A percentile compares a stretch with the other conserved stretches of the same genome.
Conservation (phyloP, 2,797 vertebrate genomes). For the Neopelma chrysocephalum region DNA sequence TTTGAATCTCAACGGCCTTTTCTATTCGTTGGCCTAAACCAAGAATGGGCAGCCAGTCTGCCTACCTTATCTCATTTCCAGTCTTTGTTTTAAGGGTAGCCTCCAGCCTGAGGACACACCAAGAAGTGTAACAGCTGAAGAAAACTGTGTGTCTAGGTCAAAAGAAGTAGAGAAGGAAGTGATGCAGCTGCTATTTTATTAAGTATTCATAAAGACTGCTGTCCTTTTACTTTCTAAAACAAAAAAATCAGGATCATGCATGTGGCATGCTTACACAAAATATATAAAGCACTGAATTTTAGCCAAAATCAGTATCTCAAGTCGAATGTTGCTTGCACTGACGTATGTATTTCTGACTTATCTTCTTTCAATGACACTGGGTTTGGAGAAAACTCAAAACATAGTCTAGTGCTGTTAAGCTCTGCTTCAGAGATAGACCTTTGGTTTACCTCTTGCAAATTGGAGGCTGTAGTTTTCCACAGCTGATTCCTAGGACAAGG, state of each 20-base stretch:
- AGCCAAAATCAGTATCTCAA: not conserved
- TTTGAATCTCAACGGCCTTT: not conserved
- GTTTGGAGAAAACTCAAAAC: not conserved
- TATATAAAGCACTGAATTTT: not conserved
- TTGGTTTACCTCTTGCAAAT: not conserved
- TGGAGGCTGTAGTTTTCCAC: not conserved
- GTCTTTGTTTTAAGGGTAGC: not conserved
- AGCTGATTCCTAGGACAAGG: not conserved
- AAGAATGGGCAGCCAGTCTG: not conserved
- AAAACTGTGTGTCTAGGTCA: not conserved
- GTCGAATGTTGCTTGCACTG: not conserved
- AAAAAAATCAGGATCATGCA: not conserved
- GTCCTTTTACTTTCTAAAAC: not conserved
- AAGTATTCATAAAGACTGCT: not conserved
- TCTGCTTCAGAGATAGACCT: not conserved
- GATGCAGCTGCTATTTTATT: not conserved
- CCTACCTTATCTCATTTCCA: not conserved
- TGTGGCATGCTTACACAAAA: not conserved
- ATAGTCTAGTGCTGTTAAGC: not conserved
- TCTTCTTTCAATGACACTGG: not conserved
- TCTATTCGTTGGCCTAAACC: not conserved
- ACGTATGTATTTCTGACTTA: not conserved
- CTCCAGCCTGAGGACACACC: not conserved
- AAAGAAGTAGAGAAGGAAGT: not conserved
- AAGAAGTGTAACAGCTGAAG: not conserved